Evolutionary conservation across 1,140 invertebrate species (phyloP).

Genomic region (Centruroides sculpturatus): DNA sequence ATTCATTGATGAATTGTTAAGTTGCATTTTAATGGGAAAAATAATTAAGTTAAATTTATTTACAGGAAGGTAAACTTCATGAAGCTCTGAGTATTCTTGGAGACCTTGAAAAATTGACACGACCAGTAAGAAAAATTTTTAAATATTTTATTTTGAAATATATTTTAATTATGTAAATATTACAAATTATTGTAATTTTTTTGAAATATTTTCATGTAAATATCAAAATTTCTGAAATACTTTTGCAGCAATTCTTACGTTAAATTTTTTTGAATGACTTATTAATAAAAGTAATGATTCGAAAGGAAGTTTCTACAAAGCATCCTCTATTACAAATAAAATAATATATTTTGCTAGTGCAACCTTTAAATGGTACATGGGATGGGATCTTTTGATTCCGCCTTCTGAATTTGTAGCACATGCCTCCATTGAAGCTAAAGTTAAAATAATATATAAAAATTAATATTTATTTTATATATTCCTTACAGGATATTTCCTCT

Average conservation of each 20-base stretch:
- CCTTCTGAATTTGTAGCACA: too few species aligned
- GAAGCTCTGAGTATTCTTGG: conserved; percentile 86
- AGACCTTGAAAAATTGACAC: conserved; percentile 86
- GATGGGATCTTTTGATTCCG: too few species aligned
- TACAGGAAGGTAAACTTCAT: conserved; percentile 62
- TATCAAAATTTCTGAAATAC: not conserved
- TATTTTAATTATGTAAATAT: not conserved
- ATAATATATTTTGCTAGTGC: too few species aligned
- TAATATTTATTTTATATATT: too few species aligned
- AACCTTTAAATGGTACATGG: too few species aligned
- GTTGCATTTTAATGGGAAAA: too few species aligned
- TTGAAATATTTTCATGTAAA: not conserved
- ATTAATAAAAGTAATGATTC: not conserved
- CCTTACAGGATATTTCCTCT: too few species aligned
- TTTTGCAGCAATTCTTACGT: not conserved
- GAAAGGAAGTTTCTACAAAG: not conserved
- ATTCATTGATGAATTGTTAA: too few species aligned
- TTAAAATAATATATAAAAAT: too few species aligned
- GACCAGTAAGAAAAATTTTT: conserved; percentile 51
- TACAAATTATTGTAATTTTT: not conserved
- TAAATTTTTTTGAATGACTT: not conserved
- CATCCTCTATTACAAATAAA: not conserved
- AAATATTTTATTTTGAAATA: not conserved
- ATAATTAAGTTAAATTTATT: conserved; percentile 2
- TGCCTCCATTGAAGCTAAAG: too few species aligned